These are phyloP conservation scores for Sylvilagus floridanus DNA, from an alignment of 2,797 vertebrate genomes.

Conservation along the genomic window DNA sequence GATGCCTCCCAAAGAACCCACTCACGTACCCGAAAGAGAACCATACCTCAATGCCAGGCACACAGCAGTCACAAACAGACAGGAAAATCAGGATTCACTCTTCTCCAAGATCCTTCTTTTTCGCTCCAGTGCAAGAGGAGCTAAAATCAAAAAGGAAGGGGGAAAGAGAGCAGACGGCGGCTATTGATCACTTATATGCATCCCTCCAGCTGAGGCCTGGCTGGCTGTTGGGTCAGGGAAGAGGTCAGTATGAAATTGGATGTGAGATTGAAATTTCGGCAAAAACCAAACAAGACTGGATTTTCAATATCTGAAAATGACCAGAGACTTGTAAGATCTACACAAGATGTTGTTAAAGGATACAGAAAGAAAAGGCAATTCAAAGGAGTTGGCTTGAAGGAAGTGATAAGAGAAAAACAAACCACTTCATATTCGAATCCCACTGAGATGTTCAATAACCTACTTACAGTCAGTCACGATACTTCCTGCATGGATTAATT, in stretches of 20 bases:
- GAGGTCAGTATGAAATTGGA: not conserved
- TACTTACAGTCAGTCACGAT: not conserved
- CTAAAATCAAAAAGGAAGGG: not conserved
- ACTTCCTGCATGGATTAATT: conserved; percentile 31
- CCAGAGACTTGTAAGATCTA: not conserved
- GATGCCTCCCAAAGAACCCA: not conserved
- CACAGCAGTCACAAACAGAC: not conserved
- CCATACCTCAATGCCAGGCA: not conserved
- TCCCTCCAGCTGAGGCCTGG: not conserved
- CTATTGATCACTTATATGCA: not conserved
- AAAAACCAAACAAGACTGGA: not conserved
- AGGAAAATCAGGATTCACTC: not conserved
- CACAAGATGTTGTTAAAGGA: not conserved
- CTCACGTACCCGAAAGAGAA: not conserved
- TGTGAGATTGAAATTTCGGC: conserved; percentile 51
- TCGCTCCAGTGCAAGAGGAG: not conserved
- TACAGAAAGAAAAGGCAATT: conserved; percentile 5
- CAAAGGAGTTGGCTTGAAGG: conserved; percentile 39
- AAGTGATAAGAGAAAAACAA: conserved; percentile 31
- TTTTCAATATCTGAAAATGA: conserved; percentile 53
- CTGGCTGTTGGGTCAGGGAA: not conserved
- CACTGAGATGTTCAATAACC: conserved; percentile 39
- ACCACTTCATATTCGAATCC: conserved; percentile 28
- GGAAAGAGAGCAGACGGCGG: not conserved
- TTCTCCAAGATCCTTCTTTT: not conserved